Base-by-base conservation (phyloP, 2,797 vertebrate species). In the Spheniscus humboldti region DNA sequence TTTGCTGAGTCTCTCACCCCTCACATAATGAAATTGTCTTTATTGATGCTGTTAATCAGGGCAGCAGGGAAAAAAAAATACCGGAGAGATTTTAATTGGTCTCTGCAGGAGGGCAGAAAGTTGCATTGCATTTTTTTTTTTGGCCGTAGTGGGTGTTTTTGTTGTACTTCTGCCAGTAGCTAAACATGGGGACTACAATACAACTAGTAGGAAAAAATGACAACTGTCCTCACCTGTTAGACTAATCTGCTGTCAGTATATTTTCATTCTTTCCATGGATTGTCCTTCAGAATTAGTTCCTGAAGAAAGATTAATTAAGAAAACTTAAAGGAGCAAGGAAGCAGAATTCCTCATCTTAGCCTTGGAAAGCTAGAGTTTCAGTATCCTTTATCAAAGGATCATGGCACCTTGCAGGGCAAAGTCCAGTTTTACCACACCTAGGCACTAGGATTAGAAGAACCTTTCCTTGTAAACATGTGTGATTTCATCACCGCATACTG, bases 11-110 rank as follows among this genome's bases (percentile, higher is more conserved):
- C 37, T 75, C 50, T 96, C 35, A 43, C 62, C 60, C 68, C 31
- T 80, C 47, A 37, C 64, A n/a, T 88, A 94, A 93, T 92, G 53
- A 91, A 91, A 81, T 80, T 92, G 85, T 91, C 66, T 86, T 94
- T 95, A 96, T 90, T 95, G 89, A 95, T 91, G 72, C 47, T 93
- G 84, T 88, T 97, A 90, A 96, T 96, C 79, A 86, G 84, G 66
- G 17, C 62, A 91, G 33, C 50, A 64, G 43, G 24, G 24, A 9
- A 78, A 84, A 92, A 93, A 94, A 75, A 28, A 14, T 56, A 22
- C 31, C 55, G 41, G 24, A 6, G 16, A 64, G 53, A 39, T 81
- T 92, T 62, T 71, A 79, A 48, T 30, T 78, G 43, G 62, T 75
- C 83, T 86, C 68, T 72, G 66, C 47, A 83, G 85, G 50, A 91